Evolutionary conservation across 1,140 invertebrate genomes (phyloP).

Genomic region (Doryteuthis pealeii): DNA sequence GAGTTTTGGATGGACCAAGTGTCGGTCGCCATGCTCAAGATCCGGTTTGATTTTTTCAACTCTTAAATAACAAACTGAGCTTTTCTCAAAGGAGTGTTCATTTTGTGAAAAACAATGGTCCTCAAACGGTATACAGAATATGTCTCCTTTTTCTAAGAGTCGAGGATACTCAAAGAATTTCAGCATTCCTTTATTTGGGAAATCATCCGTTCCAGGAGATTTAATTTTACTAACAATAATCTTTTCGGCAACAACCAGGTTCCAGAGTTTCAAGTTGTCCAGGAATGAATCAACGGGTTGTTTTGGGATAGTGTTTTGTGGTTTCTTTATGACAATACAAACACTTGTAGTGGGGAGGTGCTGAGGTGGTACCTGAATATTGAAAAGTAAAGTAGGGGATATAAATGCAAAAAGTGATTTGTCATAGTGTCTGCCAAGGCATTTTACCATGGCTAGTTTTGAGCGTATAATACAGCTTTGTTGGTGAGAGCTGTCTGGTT

Average conservation of each 20-base stretch:
- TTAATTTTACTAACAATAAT: neutral
- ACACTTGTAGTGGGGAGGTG: neutral
- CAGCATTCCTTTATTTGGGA: neutral
- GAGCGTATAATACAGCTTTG: neutral
- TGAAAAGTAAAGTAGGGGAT: conserved; percentile 45
- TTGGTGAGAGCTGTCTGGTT: neutral
- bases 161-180: neutral
- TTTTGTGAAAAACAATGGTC: neutral
- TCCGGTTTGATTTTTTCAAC: neutral
- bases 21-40: neutral
- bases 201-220: neutral
- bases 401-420: conserved; percentile 36
- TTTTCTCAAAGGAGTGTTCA: neutral
- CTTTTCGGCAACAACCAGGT: neutral
- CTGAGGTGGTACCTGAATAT: conserved; percentile 32
- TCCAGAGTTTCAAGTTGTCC: conserved; percentile 1
- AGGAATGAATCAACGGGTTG: neutral
- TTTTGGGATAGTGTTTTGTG: neutral
- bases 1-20: neutral
- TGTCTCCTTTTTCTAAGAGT: neutral
- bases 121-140: neutral
- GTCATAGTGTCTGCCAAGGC: conserved; percentile 32
- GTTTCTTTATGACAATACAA: neutral
- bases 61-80: neutral
- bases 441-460: conserved; percentile 42